Evolutionary conservation across 1,140 invertebrate species (phyloP).

Genomic region (Eupristina koningsbergeri): DNA sequence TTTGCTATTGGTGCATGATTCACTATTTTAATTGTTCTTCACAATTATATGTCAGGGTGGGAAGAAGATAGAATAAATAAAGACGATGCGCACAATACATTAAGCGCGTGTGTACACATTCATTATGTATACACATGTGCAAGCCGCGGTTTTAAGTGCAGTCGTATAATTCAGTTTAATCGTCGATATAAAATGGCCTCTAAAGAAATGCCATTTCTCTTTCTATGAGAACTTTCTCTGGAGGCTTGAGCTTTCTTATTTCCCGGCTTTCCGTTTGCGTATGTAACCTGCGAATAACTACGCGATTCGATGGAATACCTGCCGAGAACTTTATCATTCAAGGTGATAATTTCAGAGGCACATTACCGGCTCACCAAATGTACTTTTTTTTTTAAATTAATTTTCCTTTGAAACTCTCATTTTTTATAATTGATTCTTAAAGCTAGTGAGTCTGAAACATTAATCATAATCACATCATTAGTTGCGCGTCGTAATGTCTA

Average conservation of each 20-base stretch:
- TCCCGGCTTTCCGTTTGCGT: neutral
- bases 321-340: conserved; percentile 23
- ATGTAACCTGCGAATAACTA: neutral
- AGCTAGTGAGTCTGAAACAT: no score
- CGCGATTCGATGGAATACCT: conserved; percentile 2
- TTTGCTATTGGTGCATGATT: neutral
- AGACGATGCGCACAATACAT: neutral
- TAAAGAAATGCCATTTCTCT: conserved; percentile 64
- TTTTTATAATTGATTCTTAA: no score
- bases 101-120: neutral
- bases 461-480: no score
- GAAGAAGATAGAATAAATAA: no score
- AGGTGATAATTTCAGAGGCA: conserved; percentile 11
- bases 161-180: conserved; percentile 57
- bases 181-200: conserved; percentile 35
- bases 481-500: no score
- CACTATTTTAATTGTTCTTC: conserved; percentile 4
- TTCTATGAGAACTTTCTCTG: conserved; percentile 72
- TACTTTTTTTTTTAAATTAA: neutral
- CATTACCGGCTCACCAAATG: neutral
- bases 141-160: neutral
- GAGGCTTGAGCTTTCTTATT: conserved; percentile 66
- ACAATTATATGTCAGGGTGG: neutral
- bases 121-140: no score
- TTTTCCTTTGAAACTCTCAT: no score